Conservation (phyloP, 2,113 vertebrate species). For the Dissostichus mawsoni region DNA sequence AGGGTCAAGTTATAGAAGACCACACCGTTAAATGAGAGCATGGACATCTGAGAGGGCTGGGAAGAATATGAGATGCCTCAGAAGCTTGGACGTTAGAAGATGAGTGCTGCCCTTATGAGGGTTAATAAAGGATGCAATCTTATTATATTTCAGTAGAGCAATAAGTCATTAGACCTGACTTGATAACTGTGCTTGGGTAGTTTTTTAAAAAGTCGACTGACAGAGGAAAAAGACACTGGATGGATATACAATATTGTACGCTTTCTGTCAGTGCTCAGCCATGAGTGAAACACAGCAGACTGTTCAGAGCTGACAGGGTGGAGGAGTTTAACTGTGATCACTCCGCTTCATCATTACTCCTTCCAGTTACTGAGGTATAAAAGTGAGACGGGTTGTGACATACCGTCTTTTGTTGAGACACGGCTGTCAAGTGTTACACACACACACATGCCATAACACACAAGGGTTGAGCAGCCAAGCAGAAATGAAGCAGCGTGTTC, state of each 20-base stretch:
- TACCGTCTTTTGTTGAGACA: neutral
- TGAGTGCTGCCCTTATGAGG: too few species aligned
- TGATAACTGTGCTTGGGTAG: too few species aligned
- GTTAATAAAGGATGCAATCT: too few species aligned
- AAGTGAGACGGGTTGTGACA: neutral
- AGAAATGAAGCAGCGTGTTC: neutral
- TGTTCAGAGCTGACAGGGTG: constrained; percentile 5
- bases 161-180: too few species aligned
- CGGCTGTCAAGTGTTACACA: neutral
- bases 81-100: too few species aligned
- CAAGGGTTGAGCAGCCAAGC: neutral
- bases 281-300: neutral
- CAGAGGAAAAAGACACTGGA: neutral
- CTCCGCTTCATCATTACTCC: neutral
- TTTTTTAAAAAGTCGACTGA: neutral
- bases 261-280: neutral
- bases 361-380: neutral
- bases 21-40: too few species aligned
- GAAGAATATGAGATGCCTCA: too few species aligned
- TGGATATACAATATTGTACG: neutral
- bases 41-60: too few species aligned
- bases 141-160: too few species aligned
- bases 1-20: too few species aligned
- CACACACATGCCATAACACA: too few species aligned
- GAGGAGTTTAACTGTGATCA: constrained; percentile 6